Base-by-base conservation (phyloP, 2,797 vertebrate species). In the Schizothorax lantsangensis region DNA sequence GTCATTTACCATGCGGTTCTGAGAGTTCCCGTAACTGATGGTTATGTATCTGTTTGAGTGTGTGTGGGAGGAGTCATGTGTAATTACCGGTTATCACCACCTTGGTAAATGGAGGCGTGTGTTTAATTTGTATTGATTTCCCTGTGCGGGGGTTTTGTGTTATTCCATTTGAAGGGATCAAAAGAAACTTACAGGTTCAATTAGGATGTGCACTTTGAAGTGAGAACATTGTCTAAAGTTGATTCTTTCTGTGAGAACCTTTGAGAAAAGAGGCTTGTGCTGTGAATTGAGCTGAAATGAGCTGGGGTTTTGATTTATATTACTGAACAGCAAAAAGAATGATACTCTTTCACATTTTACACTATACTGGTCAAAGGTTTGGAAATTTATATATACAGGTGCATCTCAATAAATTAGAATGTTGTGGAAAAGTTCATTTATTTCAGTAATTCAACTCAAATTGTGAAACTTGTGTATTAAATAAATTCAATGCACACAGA, bases 111-210 rank as follows among this genome's bases (percentile, higher is more conserved):
- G 84, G 84, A 87, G 64, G 64, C 87, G 38, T 84, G 82, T 84
- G 78, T 91, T 90, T 91, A 79, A 88, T 91, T 87, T 88, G 88
- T 85, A 89, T 88, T 88, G 83, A 87, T 88, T 88, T 91, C 87
- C 90, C 88, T n/a, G 81, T 78, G 89, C 84, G 40, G 73, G 75
- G 43, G 79, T 10, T 83, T 85, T 71, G 57, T 84, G 80, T 88
- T 85, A 66, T 89, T 88, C 85, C 49, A 64, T 90, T 91, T 89
- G 88, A 90, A 88, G 85, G 79, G 84, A 89, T 91, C 85, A 88
- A 78, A 86, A 81, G 87, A 85, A 82, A 88, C 88, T 83, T 86
- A 87, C 68, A 43, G 75, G 83, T 87, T 89, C 66, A 88, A 80
- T 88, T 88, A 88, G 23, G 33, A 84, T 69, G 59, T 17, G 52